Evolutionary conservation across 92 coral and sea anemone species (phyloP), one percentile per base, ranked within the genome.

Genomic region (Palythoa caribaeorum): DNA sequence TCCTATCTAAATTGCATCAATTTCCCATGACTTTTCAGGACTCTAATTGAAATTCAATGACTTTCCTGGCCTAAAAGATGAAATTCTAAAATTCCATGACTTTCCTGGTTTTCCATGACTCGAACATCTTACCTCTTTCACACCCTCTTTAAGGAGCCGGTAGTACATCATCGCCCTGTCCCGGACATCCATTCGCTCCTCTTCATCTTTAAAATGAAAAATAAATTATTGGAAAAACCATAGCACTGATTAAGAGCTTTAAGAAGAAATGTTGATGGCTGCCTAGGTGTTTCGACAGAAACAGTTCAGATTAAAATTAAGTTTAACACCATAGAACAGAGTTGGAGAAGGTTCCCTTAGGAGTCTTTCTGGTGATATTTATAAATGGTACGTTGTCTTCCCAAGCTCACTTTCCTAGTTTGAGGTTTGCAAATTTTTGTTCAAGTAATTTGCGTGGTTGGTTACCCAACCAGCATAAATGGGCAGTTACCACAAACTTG

Each of bases 121-220:
- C 71, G 10, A 28, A 28, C 71, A 65, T 65, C 47, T 70, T 78
- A 96, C 98, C 96, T 94, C 83, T 44, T 96, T 87, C 16, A 90
- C 77, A 57, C 91, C 93, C 77, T 80, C 71, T 80, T 93, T 91
- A 48, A 97, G 92, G 17, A 97, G 95, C 77, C 99, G 85, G 90
- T 97, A 97, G 86, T 95, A 97, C 84, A 97, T 71, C 76, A 97
- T 77, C 0, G 99, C 99, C 69, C 99, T 93, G 91, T 97, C 99
- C 54, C 95, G 98, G 8, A 97, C 98, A 92, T 94, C 98, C 93
- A 92, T 93, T 80, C 96, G 94, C n/a, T 84, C 83, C 78, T 97
- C 99, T 71, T 88, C 91, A 84, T 97, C 99, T 97, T 88, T 44
- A 44, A 44, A 44, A 3, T 3, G 6, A 44, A 44, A 44, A 44